These are phyloP conservation scores for Macrosteles quadrilineatus DNA, from an alignment of 1,140 invertebrate genomes.

Conservation along the genomic window DNA sequence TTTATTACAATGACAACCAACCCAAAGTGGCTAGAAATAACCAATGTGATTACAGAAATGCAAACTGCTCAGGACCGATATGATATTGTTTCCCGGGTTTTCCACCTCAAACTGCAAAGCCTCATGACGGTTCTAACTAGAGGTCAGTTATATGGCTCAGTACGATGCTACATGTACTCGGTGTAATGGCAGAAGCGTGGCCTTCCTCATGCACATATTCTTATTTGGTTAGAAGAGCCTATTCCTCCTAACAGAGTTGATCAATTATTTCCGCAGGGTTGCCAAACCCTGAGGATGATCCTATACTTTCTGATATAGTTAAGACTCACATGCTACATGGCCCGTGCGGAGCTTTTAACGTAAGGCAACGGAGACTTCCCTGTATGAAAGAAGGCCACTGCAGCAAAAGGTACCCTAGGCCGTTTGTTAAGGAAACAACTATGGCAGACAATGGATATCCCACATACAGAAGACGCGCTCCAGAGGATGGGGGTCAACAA, in stretches of 20 bases:
- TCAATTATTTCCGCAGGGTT: slow-evolving; percentile 43
- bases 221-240: slow-evolving; percentile 19
- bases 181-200: slow-evolving; percentile 53
- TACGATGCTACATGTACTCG: slow-evolving; percentile 48
- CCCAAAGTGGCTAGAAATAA: slow-evolving; percentile 35
- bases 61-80: slow-evolving; percentile 34
- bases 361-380: slow-evolving; percentile 38
- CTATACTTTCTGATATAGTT: slow-evolving; percentile 37
- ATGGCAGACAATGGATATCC: slow-evolving; percentile 51
- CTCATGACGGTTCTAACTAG: slow-evolving; percentile 48
- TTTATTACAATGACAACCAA: slow-evolving; percentile 39
- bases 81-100: slow-evolving; percentile 46
- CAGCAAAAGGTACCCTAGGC: slow-evolving; percentile 49
- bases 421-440: slow-evolving; percentile 42
- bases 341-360: slow-evolving; percentile 42
- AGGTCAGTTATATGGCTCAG: slow-evolving; percentile 44
- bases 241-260: slow-evolving; percentile 7
- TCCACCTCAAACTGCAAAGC: slow-evolving; percentile 50
- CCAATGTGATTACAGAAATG: not conserved
- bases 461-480: slow-evolving; percentile 45
- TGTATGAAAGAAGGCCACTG: slow-evolving; percentile 49
- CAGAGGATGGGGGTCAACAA: slow-evolving; percentile 38
- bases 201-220: slow-evolving; percentile 48
- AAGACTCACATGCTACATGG: slow-evolving; percentile 47
- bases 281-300: slow-evolving; percentile 41